Evolutionary conservation across 2,797 vertebrate genomes (phyloP), one percentile per base, ranked within the genome.

Genomic region (Mus minutoides): DNA sequence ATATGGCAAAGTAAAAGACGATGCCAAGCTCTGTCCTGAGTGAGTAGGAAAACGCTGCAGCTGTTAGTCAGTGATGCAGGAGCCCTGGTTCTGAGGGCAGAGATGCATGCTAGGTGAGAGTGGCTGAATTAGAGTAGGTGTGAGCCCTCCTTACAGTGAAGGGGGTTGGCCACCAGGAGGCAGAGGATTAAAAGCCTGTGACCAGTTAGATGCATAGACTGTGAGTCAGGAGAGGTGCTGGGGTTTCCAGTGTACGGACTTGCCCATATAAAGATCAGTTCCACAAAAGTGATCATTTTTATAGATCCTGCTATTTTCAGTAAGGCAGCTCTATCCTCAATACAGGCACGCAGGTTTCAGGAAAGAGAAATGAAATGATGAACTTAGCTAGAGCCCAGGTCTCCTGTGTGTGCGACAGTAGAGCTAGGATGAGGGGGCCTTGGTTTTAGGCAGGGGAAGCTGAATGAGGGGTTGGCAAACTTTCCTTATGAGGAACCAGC

Each of bases 281-380:
- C 69, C 26, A 29, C 60, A 67, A 85, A 83, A 26, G 78, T n/a
- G 19, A 73, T 78, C n/a, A 84, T 64, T 88, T 52, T 91, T 77
- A 26, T 73, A 92, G 84, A 90, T 90, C 76, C 21, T 95, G 29
- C 40, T 64, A 64, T 94, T 89, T 85, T 88, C 75, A 56, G 43
- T 31, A 52, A 46, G 60, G 78, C 54, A 91, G 71, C n/a, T 82
- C 73, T 58, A 85, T 75, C 17, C 49, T 62, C 37, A 67, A 9
- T 92, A 46, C 75, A 78, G 76, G 12, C 46, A 84, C 2, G 13
- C 52, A 96, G 11, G 4, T 5, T 78, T 26, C n/a, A 73, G 29
- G n/a, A 79, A 75, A 84, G 71, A 54, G 64, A 93, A 76, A 80
- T 56, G 26, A 76, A 78, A 84, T 24, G 29, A 52, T 56, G 75